Base-by-base conservation (phyloP, 2,888 invertebrate genomes). In the Pyrochroa serraticornis region DNA sequence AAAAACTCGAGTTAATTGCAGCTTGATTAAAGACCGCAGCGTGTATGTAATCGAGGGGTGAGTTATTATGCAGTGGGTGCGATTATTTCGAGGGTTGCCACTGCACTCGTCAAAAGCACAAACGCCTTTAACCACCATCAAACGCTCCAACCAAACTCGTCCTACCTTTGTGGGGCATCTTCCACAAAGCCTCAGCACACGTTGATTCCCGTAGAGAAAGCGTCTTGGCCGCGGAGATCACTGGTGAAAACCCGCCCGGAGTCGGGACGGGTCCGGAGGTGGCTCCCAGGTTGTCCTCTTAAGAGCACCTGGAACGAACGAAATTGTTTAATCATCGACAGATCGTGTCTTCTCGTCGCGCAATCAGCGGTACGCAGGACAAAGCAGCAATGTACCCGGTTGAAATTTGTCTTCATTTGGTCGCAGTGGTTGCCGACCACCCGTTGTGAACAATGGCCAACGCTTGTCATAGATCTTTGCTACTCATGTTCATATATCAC, bases 101-200 rank as follows among this genome's bases (percentile, higher is more conserved):
- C 48, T 51, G 37, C 52, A 46, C 54, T 62, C 65, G 66, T 69
- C 65, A 69, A 70, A 70, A 67, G 70, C 65, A 69, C 71, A 68
- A 66, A 65, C 69, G 70, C 63, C 62, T 56, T 30, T 22, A 22
- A 48, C 8, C 8, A 13, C 22, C 32, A 10, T 34, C 51, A 45
- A 44, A 38, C 44, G 52, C 14, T 37, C 37, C 22, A 30, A 45
- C 36, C 47, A 54, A 54, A 46, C 30, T 51, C 48, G 38, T 39
- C 80, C 79, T 81, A 91, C 91, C 91, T 90, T 91, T 91, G 81
- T 91, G 91, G 68, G 91, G 91, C 91, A 91, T 91, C 82, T 91
- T 91, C 90, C 90, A 91, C 79, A 90, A 89, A 71, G 90, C 87
- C 77, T 88, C 88, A 69, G 87, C 86, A 84, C 85, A 86, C 80